Evolutionary conservation across 2,888 invertebrate species (phyloP).

Genomic region (Himalopsyche anomala): DNA sequence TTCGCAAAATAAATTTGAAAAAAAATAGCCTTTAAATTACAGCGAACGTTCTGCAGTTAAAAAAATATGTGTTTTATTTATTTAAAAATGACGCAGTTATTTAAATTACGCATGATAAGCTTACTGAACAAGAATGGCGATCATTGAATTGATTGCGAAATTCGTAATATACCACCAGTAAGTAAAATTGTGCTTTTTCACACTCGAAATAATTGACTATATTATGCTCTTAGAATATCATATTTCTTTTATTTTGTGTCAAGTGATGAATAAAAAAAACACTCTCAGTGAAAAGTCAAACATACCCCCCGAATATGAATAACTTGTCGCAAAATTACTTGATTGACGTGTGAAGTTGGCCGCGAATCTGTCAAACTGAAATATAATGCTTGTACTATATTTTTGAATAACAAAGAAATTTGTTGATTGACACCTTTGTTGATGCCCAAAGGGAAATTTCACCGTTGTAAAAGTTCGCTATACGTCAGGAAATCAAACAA

Average conservation of each 20-base stretch:
- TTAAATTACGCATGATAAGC: too few species aligned
- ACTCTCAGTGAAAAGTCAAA: slow-evolving; percentile 12
- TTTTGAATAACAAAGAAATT: slow-evolving; percentile 52
- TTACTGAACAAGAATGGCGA: too few species aligned
- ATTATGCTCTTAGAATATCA: not conserved
- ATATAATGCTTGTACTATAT: slow-evolving; percentile 55
- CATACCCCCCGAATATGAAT: not conserved
- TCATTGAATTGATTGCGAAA: too few species aligned
- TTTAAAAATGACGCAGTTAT: too few species aligned
- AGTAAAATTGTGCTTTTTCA: too few species aligned
- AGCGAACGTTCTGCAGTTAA: too few species aligned
- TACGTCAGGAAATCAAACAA: not conserved
- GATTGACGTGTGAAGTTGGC: slow-evolving; percentile 58
- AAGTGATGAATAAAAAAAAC: not conserved
- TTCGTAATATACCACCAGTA: too few species aligned
- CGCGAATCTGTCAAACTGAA: slow-evolving; percentile 46
- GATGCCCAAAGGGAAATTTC: slow-evolving; percentile 45
- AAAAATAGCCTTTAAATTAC: too few species aligned
- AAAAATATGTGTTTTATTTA: too few species aligned
- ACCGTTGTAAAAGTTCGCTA: slow-evolving; percentile 45
- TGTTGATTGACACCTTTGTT: slow-evolving; percentile 59
- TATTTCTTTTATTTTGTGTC: not conserved
- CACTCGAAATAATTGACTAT: too few species aligned
- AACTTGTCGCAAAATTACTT: slow-evolving; percentile 50
- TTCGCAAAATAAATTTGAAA: too few species aligned